Percentiles rank a stretch among this genome's conserved stretches.
These are phyloP conservation scores for Siderastrea siderea DNA, from an alignment of 92 coral and sea anemone genomes.

Conservation along the genomic window DNA sequence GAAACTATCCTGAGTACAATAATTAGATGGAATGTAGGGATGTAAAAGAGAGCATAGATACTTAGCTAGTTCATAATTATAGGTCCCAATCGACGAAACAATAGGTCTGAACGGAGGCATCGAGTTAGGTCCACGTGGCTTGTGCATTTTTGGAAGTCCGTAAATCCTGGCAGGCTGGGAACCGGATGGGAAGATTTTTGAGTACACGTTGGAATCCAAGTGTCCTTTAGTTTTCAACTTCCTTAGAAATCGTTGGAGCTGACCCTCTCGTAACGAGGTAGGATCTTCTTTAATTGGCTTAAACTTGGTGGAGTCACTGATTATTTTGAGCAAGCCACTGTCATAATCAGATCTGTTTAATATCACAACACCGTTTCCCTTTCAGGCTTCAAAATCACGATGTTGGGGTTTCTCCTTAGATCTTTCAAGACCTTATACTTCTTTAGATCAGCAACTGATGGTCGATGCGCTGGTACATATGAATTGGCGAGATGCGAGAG, in stretches of 20 bases:
- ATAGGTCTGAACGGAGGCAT: not conserved
- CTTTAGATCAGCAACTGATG: not conserved
- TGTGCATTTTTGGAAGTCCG: constrained; percentile 15
- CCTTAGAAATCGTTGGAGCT: constrained; percentile 13
- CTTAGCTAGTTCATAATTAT: too few relatives aligned
- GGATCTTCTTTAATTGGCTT: constrained; percentile 10
- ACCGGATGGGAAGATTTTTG: constrained; percentile 4
- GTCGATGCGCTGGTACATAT: too few relatives aligned
- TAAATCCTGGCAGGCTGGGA: constrained; percentile 7
- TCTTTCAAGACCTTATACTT: not conserved
- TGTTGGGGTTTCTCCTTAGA: not conserved
- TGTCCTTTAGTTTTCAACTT: not conserved
- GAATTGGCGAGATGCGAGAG: too few relatives aligned
- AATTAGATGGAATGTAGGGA: not conserved
- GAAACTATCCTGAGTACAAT: not conserved
- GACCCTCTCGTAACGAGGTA: constrained; percentile 1
- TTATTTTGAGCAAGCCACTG: too few relatives aligned
- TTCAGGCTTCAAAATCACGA: too few relatives aligned
- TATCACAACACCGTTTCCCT: too few relatives aligned
- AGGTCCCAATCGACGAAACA: not conserved
- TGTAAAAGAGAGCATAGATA: not conserved
- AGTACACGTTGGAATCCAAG: constrained; percentile 5
- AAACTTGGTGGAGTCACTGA: too few relatives aligned
- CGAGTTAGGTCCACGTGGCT: not conserved
- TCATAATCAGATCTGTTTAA: too few relatives aligned